Percentiles rank a stretch among this genome's conserved stretches.
Evolutionary conservation across 2,888 invertebrate species (phyloP).

Genomic region (Stenolophus ochropezus): DNA sequence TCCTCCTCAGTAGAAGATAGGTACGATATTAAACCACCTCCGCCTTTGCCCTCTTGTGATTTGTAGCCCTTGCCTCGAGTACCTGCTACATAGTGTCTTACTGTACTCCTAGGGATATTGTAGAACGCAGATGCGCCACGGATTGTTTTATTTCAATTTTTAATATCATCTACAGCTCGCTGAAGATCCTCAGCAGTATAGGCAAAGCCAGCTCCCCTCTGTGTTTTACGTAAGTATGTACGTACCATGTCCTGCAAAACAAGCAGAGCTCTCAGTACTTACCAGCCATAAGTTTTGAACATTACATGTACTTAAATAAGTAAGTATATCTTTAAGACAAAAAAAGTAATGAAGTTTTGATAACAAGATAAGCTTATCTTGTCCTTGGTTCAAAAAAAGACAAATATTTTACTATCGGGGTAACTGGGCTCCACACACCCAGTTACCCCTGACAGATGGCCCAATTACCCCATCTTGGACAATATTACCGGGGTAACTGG

Average conservation of each 20-base stretch:
- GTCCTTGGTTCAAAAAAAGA: conserved; percentile 14
- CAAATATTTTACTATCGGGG: conserved; percentile 31
- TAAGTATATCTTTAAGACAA: conserved; percentile 1
- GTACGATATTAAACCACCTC: conserved; percentile 7
- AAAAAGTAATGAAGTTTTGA: conserved; percentile 1
- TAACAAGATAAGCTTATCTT: conserved; percentile 10
- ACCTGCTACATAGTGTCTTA: conserved; percentile 22
- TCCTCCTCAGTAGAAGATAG: background rate
- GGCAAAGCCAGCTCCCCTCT: conserved; percentile 33
- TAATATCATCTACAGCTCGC: conserved; percentile 49
- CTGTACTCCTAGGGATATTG: conserved; percentile 13
- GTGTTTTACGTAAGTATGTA: conserved; percentile 48
- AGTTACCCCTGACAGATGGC: conserved; percentile 32
- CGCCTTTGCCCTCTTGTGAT: conserved; percentile 11
- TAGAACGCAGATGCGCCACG: conserved; percentile 29
- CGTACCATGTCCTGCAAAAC: conserved; percentile 37
- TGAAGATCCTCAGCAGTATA: conserved; percentile 47
- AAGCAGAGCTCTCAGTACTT: conserved; percentile 3
- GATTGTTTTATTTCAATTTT: conserved; percentile 42
- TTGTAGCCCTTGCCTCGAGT: conserved; percentile 29
- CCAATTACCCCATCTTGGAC: conserved; percentile 30
- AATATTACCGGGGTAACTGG: conserved; percentile 28
- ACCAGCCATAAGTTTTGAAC: conserved; percentile 10
- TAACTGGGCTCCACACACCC: conserved; percentile 28
- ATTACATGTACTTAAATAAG: conserved; percentile 5